Base-by-base conservation (phyloP, 2,113 vertebrate genomes). In the Dicentrarchus labrax region DNA sequence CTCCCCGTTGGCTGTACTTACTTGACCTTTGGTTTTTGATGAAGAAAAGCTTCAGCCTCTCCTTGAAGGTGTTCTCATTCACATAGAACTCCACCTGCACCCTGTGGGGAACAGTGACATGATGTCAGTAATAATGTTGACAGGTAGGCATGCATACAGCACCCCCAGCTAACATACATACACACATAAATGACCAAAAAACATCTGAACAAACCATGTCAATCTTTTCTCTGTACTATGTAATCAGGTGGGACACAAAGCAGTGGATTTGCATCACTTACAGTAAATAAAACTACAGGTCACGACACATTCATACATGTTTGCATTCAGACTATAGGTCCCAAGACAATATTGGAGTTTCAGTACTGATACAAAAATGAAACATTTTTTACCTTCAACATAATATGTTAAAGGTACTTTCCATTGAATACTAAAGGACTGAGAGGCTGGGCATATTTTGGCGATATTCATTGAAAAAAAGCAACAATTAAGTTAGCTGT, bases 21-120 rank as follows among this genome's bases (percentile, higher is more conserved):
- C 98, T 99, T 88, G 98, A 99, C 94, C 98, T 97, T 95, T 99
- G 98, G 96, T 99, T 99, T 93, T 99, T 99, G 95, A 99, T 99
- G 96, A 99, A 99, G 94, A 99, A 99, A 15, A 99, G 97, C 90
- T 99, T 99, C 85, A 99, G 96, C 41, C 98, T 93, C 92, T 99
- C 98, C 94, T 99, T 99, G 93, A 99, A 98, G 80, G 98, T 99
- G 94, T 99, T 99, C 86, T 99, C 98, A 0, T 99, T 99, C 68
- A 99, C 98, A 3, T 99, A 99, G 95, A 99, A 99, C 92, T 99
- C 98, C 51, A 99, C 97, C 92, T 99, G 97, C 48, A 99, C 98
- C 96, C 98, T 99, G 93, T 0, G 8, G 85, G 81, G 78, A 89
- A 61, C 16, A 86, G 68, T 43, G 41, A 76, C 39, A 84, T 48